Percentiles rank a stretch among this genome's conserved stretches.
Evolutionary conservation across 2,113 vertebrate genomes (phyloP).

Genomic region (Hippocampus mohnikei): DNA sequence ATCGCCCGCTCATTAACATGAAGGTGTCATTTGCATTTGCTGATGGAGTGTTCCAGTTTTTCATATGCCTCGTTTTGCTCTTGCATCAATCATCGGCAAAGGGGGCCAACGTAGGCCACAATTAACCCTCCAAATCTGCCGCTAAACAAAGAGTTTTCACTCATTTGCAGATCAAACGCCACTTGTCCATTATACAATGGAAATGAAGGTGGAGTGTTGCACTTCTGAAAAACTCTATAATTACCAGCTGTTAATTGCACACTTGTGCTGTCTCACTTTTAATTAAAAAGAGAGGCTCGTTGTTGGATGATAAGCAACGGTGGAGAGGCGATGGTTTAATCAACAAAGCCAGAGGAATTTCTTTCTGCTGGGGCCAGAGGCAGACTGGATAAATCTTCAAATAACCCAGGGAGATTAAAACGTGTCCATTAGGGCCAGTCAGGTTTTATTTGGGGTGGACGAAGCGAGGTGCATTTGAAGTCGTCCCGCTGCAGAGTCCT

Average conservation of each 20-base stretch:
- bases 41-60: conserved; percentile 82
- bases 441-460: conserved; percentile 96
- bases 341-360: conserved; percentile 97
- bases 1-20: conserved; percentile 81
- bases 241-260: conserved; percentile 99
- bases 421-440: conserved; percentile 95
- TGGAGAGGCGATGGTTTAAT: conserved; percentile 91
- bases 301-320: conserved; percentile 92
- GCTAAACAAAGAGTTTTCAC: conserved; percentile 98
- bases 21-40: conserved; percentile 87
- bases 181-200: conserved; percentile 99
- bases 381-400: conserved; percentile 97
- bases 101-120: conserved; percentile 90
- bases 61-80: conserved; percentile 77
- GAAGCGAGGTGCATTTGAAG: conserved; percentile 92
- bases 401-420: conserved; percentile 99
- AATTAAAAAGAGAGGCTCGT: conserved; percentile 99
- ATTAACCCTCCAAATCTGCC: conserved; percentile 97
- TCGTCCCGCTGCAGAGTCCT: conserved; percentile 83
- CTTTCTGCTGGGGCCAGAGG: conserved; percentile 90
- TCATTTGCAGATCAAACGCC: conserved; percentile 99
- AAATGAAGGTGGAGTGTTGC: conserved; percentile 95
- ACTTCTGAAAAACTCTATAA: conserved; percentile 96
- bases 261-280: conserved; percentile 99
- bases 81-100: conserved; percentile 85